These are phyloP conservation scores for Neofelis nebulosa DNA, from an alignment of 2,113 vertebrate species.

Conservation along the genomic window DNA sequence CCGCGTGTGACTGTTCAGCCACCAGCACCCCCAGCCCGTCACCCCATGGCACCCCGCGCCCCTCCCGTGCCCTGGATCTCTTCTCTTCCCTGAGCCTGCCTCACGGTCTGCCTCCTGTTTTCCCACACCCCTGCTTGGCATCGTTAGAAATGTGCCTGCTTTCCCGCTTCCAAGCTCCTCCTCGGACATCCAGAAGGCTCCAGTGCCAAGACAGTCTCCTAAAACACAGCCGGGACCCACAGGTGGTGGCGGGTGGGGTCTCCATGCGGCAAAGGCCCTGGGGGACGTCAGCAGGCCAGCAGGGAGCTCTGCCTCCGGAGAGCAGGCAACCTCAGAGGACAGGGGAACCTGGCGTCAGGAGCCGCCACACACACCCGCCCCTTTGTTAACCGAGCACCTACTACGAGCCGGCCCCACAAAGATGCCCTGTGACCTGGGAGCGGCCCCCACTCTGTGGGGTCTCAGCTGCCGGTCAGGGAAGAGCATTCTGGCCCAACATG, in stretches of 20 bases:
- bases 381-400: rapidly evolving
- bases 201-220: background rate
- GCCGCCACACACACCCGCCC: background rate
- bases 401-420: rapidly evolving
- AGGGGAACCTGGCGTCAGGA: background rate
- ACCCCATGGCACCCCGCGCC: rapidly evolving
- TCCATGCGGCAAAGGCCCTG: background rate
- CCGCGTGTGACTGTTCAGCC: rapidly evolving
- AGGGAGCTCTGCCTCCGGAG: background rate
- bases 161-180: no score
- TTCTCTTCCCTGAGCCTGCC: no score
- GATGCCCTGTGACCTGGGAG: rapidly evolving
- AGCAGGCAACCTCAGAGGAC: no score
- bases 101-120: background rate
- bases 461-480: rapidly evolving
- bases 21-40: rapidly evolving
- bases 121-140: rapidly evolving
- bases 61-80: rapidly evolving
- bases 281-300: background rate
- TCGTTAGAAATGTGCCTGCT: background rate
- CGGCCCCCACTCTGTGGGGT: background rate
- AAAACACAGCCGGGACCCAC: background rate
- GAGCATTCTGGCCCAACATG: background rate
- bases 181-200: background rate
- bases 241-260: no score